Evolutionary conservation across 2,888 invertebrate genomes (phyloP), one percentile per base, ranked within the genome.

Genomic region (Cyrtodaria siliqua): DNA sequence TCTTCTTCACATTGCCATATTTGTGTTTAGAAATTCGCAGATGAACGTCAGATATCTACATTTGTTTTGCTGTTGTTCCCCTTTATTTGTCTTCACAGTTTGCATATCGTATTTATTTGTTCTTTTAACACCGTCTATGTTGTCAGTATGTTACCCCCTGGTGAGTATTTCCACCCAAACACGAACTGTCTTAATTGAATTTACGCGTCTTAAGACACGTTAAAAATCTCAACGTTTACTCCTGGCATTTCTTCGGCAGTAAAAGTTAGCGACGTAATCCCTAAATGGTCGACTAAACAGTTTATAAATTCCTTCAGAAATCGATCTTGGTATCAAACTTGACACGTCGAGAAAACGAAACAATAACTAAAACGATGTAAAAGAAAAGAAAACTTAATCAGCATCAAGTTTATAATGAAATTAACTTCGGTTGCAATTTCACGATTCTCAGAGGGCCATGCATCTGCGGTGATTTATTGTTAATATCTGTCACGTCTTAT

Each of bases 351-450:
- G 70, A 66, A 75, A 70, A 60, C 55, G 75, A 69, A 75, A 70
- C 75, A 60, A 61, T 70, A 75, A 75, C 64, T 69, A 69, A 75
- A 64, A 70, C 49, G 66, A 60, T 55, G 61, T 70, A 66, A 70
- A 70, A 55, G 64, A 60, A 60, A 60, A 70, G 69, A 75, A 75
- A 75, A 75, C 75, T 63, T 55, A 61, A 75, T 75, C 63, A 70
- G 61, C 60, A 59, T 70, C 61, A 44, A 52, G 56, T 47, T 52
- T 38, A 42, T 70, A 75, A 75, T 70, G 42, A 47, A 60, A 75
- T 75, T 75, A 75, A 18, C 50, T 33, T 50, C 38, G 52, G 26
- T 68, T 68, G 57, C 55, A 56, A 66, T 47, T 73, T 73, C 60
- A 73, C 55, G 26, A 29, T 20, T 56, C 72, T 40, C 66, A 6